A percentile compares a stretch with the other conserved stretches of the same genome.
Evolutionary conservation across 2,888 invertebrate genomes (phyloP).

Genomic region (Archips crataeganus): DNA sequence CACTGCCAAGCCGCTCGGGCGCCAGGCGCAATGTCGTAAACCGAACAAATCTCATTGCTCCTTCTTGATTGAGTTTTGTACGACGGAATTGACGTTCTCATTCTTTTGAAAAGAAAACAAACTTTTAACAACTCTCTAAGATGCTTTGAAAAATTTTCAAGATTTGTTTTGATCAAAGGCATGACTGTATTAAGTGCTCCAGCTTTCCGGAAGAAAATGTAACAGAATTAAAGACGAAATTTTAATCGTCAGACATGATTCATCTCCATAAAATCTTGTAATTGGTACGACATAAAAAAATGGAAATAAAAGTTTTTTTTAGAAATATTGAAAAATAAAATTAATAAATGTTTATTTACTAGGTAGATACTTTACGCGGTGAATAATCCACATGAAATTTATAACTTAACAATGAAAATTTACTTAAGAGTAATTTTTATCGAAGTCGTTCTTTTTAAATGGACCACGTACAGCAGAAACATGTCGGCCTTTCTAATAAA

Average conservation of each 20-base stretch:
- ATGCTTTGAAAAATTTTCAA: slow-evolving; percentile 10
- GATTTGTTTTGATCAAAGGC: slow-evolving; percentile 33
- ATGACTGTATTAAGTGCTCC: not conserved
- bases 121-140: slow-evolving; percentile 34
- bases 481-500: too few relatives aligned
- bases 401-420: too few relatives aligned
- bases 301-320: too few relatives aligned
- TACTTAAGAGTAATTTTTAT: too few relatives aligned
- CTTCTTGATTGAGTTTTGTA: slow-evolving; percentile 48
- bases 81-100: slow-evolving; percentile 41
- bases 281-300: too few relatives aligned
- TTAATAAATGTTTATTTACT: too few relatives aligned
- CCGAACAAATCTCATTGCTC: slow-evolving; percentile 44
- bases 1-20: slow-evolving; percentile 43
- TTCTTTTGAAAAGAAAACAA: slow-evolving; percentile 38
- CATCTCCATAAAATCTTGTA: not conserved
- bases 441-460: too few relatives aligned
- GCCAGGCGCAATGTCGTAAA: slow-evolving; percentile 48
- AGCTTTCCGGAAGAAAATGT: not conserved
- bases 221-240: not conserved
- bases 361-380: too few relatives aligned
- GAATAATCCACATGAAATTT: too few relatives aligned
- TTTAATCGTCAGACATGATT: not conserved
- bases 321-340: too few relatives aligned
- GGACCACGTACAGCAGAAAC: too few relatives aligned